Evolutionary conservation across 2,113 vertebrate genomes (phyloP).

Genomic region (Tenebrosternarchus preto): DNA sequence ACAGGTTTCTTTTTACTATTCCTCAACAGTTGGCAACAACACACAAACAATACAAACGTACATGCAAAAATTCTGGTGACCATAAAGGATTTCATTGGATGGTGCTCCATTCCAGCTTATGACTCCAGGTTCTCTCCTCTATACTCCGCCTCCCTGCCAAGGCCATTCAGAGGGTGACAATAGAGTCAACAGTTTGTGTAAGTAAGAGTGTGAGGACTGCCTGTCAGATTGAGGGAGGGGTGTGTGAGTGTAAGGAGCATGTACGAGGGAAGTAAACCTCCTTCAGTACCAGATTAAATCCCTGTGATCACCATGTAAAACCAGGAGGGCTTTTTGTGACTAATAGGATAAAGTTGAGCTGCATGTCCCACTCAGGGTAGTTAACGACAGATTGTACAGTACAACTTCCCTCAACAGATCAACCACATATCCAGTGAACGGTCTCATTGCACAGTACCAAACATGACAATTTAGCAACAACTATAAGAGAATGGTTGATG

Average conservation of each 20-base stretch:
- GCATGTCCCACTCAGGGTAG: constrained; percentile 46
- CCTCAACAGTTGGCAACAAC: too few relatives aligned
- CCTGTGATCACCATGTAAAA: constrained; percentile 59
- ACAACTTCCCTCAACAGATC: constrained; percentile 36
- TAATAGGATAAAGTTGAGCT: constrained; percentile 59
- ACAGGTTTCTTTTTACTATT: too few relatives aligned
- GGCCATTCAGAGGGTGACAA: constrained; percentile 39
- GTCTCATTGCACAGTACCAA: background rate
- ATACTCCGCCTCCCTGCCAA: background rate
- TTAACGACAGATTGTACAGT: constrained; percentile 50
- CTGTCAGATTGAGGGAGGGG: background rate
- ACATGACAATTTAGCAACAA: background rate
- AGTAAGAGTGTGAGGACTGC: constrained; percentile 49
- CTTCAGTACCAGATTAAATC: constrained; percentile 52
- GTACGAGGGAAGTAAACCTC: constrained; percentile 41
- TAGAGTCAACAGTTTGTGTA: constrained; percentile 55
- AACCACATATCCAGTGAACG: constrained; percentile 36
- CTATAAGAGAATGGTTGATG: background rate
- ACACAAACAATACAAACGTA: too few relatives aligned
- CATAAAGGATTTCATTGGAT: background rate
- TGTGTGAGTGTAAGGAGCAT: constrained; percentile 28
- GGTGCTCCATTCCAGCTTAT: background rate
- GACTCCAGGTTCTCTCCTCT: background rate
- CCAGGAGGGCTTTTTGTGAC: constrained; percentile 53
- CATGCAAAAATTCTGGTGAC: background rate